Evolutionary conservation across 2,797 vertebrate species (phyloP), one percentile per base, ranked within the genome.

Genomic region (Bucorvus abyssinicus): DNA sequence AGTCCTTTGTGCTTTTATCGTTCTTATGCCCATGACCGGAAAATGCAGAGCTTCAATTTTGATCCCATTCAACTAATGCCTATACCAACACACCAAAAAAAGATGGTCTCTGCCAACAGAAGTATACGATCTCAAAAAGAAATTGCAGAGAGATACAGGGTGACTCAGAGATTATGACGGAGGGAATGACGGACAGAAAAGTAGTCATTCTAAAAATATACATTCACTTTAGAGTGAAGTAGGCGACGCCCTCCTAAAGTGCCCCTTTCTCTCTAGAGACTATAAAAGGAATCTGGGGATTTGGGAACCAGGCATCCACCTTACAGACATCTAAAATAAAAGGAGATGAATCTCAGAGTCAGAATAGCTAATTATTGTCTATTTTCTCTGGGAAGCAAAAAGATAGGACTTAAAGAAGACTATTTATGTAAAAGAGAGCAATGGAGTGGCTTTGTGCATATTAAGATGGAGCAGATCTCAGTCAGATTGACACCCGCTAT

Each of bases 1-100:
- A 69, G 80, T 86, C 73, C 65, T 90, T 68, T 63, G 57, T 64
- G 55, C 60, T 92, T 80, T 92, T 94, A 60, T 84, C 95, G 60
- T 92, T 94, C 90, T 89, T 89, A 89, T 40, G 77, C 12, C 27
- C 44, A 47, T 76, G 81, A 80, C 53, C 32, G 60, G 79, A 94
- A 93, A 73, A 84, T 7, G 10, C 24, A 91, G 86, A 94, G 24
- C 86, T 69, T 93, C 87, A 90, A 56, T 95, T 95, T 89, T 7
- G 10, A 71, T 94, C 38, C 40, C 60, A 34, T 92, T 87, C 52
- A 82, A 44, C 45, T 88, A 53, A 64, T 60, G 82, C 45, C 30
- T 56, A 40, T 79, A 90, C 21, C 71, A 78, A 78, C 29, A 52
- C 17, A 79, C 38, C 61, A 90, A 92, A 70, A 96, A 90, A 95